phyloP scores from a whole-genome alignment of 2,113 vertebrate species.

The Podarcis muralis region DNA sequence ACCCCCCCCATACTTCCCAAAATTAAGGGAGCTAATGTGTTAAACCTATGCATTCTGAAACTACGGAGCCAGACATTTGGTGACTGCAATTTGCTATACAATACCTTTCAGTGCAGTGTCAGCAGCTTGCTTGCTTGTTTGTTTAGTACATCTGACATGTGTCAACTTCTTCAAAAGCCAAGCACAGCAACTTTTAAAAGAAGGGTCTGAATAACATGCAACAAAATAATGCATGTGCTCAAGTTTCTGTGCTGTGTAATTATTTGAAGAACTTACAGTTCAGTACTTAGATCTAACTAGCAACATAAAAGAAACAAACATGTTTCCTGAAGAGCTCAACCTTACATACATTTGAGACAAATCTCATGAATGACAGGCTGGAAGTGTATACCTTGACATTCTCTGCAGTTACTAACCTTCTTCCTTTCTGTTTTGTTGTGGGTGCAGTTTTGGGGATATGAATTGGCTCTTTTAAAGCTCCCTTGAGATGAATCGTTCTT shows the following conservation, averaged over 20 bases:
- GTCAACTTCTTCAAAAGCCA: neutral
- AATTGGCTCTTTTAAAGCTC: constrained; percentile 96
- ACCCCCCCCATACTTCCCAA: neutral
- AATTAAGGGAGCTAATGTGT: neutral
- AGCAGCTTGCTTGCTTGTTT: neutral
- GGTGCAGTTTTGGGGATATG: constrained; percentile 94
- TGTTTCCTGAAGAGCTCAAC: constrained; percentile 11
- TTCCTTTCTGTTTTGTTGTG: constrained; percentile 89
- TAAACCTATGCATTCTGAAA: neutral
- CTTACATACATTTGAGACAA: constrained; percentile 6
- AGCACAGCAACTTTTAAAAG: neutral
- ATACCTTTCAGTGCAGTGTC: neutral
- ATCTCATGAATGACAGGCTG: neutral
- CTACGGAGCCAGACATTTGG: neutral
- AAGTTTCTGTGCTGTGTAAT: neutral
- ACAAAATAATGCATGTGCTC: neutral
- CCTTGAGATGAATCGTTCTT: constrained; percentile 95
- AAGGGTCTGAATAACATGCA: neutral
- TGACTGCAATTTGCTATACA: neutral
- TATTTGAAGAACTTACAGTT: constrained; percentile 16
- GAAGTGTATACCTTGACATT: neutral
- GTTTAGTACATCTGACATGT: neutral
- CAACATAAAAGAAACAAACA: neutral
- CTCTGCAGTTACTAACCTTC: constrained; percentile 77
- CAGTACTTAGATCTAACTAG: constrained; percentile 11